These are phyloP conservation scores for Monomorium pharaonis DNA, from an alignment of 1,140 invertebrate species.

Conservation along the genomic window DNA sequence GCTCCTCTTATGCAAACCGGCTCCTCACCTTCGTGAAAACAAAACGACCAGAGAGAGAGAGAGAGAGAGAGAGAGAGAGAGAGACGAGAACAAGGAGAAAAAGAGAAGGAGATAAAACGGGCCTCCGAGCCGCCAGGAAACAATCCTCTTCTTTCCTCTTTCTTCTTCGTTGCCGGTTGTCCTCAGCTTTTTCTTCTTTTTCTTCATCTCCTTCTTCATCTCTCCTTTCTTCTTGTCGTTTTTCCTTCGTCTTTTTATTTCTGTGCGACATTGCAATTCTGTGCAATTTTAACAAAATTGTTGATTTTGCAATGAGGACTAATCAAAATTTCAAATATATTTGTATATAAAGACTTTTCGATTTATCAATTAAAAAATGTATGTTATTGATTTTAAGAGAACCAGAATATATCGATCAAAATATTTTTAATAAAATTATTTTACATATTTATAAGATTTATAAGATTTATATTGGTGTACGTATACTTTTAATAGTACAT, in stretches of 20 bases:
- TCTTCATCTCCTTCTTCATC: slow-evolving; percentile 44
- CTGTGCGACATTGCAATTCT: slow-evolving; percentile 69
- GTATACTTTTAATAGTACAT: not conserved
- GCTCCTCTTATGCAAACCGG: slow-evolving; percentile 72
- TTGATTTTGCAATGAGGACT: slow-evolving; percentile 60
- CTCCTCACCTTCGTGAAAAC: slow-evolving; percentile 66
- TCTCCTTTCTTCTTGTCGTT: slow-evolving; percentile 1
- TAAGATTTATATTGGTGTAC: not conserved
- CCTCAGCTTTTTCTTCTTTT: slow-evolving; percentile 65
- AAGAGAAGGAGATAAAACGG: slow-evolving; percentile 33
- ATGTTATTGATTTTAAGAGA: not conserved
- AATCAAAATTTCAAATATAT: not conserved
- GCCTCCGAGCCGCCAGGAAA: slow-evolving; percentile 73
- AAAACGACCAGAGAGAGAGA: slow-evolving; percentile 66
- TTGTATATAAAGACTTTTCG: not conserved
- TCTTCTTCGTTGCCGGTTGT: slow-evolving; percentile 55
- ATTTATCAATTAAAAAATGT: not conserved
- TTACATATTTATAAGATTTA: not conserved
- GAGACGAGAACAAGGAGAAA: slow-evolving; percentile 3
- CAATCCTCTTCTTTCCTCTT: slow-evolving; percentile 69
- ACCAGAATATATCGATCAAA: not conserved
- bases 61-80: slow-evolving; percentile 36
- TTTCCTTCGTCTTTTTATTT: slow-evolving; percentile 36
- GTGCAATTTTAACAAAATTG: slow-evolving; percentile 69
- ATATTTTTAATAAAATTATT: not conserved